phyloP scores from a whole-genome alignment of 2,113 vertebrate genomes.

The Neofelis nebulosa region DNA sequence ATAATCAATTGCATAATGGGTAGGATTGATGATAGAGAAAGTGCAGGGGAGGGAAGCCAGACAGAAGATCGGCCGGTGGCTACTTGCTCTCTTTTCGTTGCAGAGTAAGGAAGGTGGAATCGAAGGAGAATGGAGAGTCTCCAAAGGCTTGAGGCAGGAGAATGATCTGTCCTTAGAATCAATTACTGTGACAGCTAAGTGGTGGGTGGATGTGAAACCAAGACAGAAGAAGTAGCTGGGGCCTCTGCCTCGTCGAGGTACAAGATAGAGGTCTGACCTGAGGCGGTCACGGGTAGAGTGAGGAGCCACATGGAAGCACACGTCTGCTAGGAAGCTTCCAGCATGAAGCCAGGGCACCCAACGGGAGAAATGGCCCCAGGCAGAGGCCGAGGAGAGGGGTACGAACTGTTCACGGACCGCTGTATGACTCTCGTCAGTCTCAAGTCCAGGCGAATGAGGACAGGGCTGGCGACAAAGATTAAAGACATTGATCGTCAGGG shows the following conservation, averaged over 20 bases:
- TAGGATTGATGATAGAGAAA: no score
- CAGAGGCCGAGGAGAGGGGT: background rate
- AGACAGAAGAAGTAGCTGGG: background rate
- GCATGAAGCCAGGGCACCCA: background rate
- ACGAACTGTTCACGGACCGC: no score
- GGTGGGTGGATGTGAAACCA: background rate
- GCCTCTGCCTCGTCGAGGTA: background rate
- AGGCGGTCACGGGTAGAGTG: no score
- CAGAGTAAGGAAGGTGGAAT: background rate
- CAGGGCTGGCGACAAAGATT: background rate
- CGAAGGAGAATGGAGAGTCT: background rate
- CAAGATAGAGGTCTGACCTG: background rate
- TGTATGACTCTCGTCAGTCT: background rate
- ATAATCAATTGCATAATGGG: background rate
- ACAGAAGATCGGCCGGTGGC: background rate
- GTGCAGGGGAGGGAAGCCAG: background rate
- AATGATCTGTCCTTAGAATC: background rate
- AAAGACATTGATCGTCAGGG: background rate
- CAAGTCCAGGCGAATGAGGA: background rate
- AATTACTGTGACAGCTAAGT: fast-evolving
- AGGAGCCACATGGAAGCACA: background rate
- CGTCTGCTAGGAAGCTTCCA: background rate
- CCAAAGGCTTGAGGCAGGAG: background rate
- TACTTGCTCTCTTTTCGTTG: background rate
- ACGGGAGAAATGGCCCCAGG: background rate